Evolutionary conservation across 2,113 vertebrate species (phyloP).

Genomic region (Hystrix cristata): DNA sequence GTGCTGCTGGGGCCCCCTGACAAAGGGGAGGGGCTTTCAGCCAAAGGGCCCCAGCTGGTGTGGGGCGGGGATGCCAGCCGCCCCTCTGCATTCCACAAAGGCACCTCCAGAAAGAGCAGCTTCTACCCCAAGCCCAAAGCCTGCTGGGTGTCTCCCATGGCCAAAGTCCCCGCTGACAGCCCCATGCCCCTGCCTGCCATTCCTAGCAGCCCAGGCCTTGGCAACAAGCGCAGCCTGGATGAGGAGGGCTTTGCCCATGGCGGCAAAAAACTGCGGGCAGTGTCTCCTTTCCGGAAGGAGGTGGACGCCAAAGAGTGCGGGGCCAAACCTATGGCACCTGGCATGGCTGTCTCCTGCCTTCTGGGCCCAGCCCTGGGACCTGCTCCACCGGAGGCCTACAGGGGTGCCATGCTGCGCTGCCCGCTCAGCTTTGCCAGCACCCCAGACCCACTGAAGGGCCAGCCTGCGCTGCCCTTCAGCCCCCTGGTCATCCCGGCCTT

Average conservation of each 20-base stretch:
- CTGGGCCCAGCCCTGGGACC: conserved; percentile 68
- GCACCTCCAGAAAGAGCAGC: conserved; percentile 30
- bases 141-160: conserved; percentile 86
- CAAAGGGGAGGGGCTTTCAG: conserved; percentile 38
- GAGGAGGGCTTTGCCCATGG: conserved; percentile 50
- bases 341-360: not conserved
- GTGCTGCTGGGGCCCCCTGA: not conserved
- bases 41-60: conserved; percentile 51
- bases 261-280: conserved; percentile 31
- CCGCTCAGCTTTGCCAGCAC: conserved; percentile 65
- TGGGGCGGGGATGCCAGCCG: conserved; percentile 74
- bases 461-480: conserved; percentile 72
- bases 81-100: conserved; percentile 80
- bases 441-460: conserved; percentile 82
- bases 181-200: not conserved
- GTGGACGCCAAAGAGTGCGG: not conserved
- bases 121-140: conserved; percentile 69
- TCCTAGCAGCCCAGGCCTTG: not conserved
- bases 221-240: conserved; percentile 58
- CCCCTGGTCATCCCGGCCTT: conserved; percentile 87
- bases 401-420: conserved; percentile 82
- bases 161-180: conserved; percentile 55
- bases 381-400: conserved; percentile 72
- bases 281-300: conserved; percentile 78
- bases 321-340: not conserved